Evolutionary conservation across 2,888 invertebrate species (phyloP), one percentile per base, ranked within the genome.

Genomic region (Thereva nobilitata): DNA sequence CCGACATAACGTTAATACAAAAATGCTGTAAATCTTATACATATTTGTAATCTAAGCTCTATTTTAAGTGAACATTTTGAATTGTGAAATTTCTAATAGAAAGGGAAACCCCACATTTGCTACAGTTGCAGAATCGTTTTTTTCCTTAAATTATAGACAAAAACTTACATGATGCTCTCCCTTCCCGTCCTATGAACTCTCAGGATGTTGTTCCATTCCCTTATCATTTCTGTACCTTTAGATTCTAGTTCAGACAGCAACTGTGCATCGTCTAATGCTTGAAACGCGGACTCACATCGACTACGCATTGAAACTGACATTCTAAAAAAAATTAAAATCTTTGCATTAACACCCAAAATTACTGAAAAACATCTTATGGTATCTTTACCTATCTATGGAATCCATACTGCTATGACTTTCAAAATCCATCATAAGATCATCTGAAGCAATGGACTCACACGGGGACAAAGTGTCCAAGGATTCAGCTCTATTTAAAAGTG

Each of bases 361-460:
- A n/a, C 5, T n/a, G 1, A 12, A 37, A 40, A 8, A 42, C n/a
- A 35, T 37, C 23, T 8, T 12, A 12, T 34, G n/a, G 35, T 35
- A n/a, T 47, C 12, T 67, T 69, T 68, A 78, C 78, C 76, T 76
- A 70, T 81, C 80, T 57, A 81, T 80, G 10, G 81, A 81, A 71
- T 81, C 81, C 66, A 81, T 75, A 66, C 81, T 81, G 72, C 81
- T 81, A 67, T 78, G 83, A 40, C 78, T 74, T 72, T 93, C 92
- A 75, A 89, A 92, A 81, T 93, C 93, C 86, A 92, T 87, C 88
- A 93, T 93, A 69, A 93, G 84, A 80, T 93, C 93, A 75, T 93
- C 93, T 4, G 92, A 93, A 47, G 91, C 90, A 67, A 93, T 88
- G 72, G 93, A 93, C 72, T 89, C 89, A 74, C 89, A 89, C 2